A percentile compares a stretch with the other conserved stretches of the same genome.
phyloP scores from a whole-genome alignment of 1,140 invertebrate species.

The Aleiodes sp. region DNA sequence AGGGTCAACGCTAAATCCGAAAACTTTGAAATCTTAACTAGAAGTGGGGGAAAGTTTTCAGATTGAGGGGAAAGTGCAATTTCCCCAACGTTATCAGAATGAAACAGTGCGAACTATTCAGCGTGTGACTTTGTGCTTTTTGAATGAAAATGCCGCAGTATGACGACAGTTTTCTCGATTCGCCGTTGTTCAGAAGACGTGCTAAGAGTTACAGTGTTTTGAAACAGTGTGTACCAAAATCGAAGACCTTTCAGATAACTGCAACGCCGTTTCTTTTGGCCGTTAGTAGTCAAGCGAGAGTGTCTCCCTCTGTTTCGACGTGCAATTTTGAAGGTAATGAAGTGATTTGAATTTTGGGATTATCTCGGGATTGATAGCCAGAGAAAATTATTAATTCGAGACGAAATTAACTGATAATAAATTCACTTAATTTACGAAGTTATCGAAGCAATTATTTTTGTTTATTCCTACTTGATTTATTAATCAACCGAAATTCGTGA shows the following conservation, averaged over 20 bases:
- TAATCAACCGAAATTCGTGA: neutral
- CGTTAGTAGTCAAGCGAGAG: slow-evolving; percentile 57
- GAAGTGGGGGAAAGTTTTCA: no score
- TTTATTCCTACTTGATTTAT: no score
- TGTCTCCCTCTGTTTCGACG: slow-evolving; percentile 53
- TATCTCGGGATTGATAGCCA: neutral
- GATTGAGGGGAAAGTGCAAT: no score
- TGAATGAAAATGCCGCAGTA: slow-evolving; percentile 58
- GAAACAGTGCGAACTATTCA: neutral
- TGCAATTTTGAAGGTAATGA: slow-evolving; percentile 58
- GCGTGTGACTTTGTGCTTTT: neutral
- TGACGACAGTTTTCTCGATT: slow-evolving; percentile 61
- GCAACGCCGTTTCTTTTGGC: slow-evolving; percentile 58
- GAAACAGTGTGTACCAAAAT: slow-evolving; percentile 57
- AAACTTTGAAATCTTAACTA: no score
- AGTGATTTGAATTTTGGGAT: neutral
- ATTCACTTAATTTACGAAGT: no score
- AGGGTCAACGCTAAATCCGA: no score
- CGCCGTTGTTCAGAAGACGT: slow-evolving; percentile 60
- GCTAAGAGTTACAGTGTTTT: slow-evolving; percentile 62
- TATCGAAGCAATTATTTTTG: no score
- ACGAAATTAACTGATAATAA: neutral
- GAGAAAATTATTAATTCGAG: neutral
- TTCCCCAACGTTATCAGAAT: no score
- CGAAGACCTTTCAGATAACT: slow-evolving; percentile 56